Evolutionary conservation across 1,140 invertebrate genomes (phyloP), one percentile per base, ranked within the genome.

Genomic region (Cotesia chilonis): DNA sequence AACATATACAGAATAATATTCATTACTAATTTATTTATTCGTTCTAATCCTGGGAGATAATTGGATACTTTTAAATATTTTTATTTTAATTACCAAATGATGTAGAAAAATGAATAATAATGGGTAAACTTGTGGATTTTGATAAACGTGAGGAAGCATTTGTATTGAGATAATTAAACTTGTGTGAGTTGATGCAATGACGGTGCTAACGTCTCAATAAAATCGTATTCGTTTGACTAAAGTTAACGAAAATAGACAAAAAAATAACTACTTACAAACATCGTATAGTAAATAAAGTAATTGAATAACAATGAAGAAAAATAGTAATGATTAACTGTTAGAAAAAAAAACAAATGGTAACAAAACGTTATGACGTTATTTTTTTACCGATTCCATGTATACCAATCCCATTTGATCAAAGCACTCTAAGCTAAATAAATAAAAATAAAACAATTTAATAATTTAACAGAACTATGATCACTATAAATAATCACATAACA

Each of bases 361-460:
- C 7, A 28, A 28, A 7, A 20, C 20, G 20, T 20, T 59, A 17
- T 59, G 57, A 17, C 57, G 57, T 59, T 59, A 59, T 59, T 59
- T 59, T 59, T 59, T 14, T 59, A 59, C 57, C 57, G 57, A 59
- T 20, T 59, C 57, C 57, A 59, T 59, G n/a, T 5, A 59, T 20
- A 6, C 17, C 57, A 35, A 59, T 28, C 20, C 20, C 9, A 59
- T 28, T 28, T 20, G 14, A 59, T 59, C 57, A 28, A 59, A 47
- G 41, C 41, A 59, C 14, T 59, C 28, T 20, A 59, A 17, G 57
- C 57, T 20, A 59, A 59, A 28, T 17, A 59, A 14, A 59, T 59
- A 28, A 28, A 20, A 59, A 35, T 59, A 35, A 59, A 20, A 4
- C 41, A 47, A 59, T 20, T 59, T 20, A 20, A 28, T 20, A 20